Conservation (phyloP, 2,113 vertebrate genomes). For the Gobius niger region DNA sequence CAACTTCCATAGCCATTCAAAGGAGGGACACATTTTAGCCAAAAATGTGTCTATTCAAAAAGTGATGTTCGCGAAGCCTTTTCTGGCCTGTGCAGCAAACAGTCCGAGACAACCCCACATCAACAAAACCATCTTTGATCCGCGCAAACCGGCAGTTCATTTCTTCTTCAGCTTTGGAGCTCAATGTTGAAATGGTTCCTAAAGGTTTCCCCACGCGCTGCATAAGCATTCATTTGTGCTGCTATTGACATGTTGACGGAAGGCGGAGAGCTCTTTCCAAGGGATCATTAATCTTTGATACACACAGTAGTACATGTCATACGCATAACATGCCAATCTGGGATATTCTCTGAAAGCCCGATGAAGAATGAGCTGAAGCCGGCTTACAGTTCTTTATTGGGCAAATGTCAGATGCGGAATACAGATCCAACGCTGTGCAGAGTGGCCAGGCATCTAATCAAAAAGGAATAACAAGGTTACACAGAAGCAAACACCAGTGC, state of each 20-base stretch:
- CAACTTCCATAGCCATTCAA: too few species aligned
- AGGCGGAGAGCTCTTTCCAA: not conserved
- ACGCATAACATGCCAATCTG: not conserved
- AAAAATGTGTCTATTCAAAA: not conserved
- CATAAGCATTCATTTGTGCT: conserved; percentile 23
- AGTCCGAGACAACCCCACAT: not conserved
- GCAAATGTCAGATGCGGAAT: conserved; percentile 14
- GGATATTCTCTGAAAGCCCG: not conserved
- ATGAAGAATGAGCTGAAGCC: conserved; percentile 11
- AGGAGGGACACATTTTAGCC: too few species aligned
- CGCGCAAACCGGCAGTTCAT: conserved; percentile 15
- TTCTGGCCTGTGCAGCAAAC: conserved; percentile 15
- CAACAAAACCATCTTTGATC: conserved; percentile 37
- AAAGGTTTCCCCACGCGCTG: conserved; percentile 2
- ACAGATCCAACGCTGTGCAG: conserved; percentile 5
- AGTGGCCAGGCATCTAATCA: conserved; percentile 11
- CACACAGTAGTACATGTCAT: not conserved
- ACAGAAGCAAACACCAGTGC: conserved; percentile 5
- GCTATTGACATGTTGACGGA: conserved; percentile 19
- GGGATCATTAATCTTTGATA: conserved; percentile 21
- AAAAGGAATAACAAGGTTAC: conserved; percentile 16
- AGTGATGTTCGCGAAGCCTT: not conserved
- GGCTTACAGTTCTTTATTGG: conserved; percentile 2
- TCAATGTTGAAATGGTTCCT: conserved; percentile 8
- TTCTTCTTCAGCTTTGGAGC: conserved; percentile 3